Base-by-base conservation (phyloP, 2,113 vertebrate genomes). In the Antidorcas marsupialis region DNA sequence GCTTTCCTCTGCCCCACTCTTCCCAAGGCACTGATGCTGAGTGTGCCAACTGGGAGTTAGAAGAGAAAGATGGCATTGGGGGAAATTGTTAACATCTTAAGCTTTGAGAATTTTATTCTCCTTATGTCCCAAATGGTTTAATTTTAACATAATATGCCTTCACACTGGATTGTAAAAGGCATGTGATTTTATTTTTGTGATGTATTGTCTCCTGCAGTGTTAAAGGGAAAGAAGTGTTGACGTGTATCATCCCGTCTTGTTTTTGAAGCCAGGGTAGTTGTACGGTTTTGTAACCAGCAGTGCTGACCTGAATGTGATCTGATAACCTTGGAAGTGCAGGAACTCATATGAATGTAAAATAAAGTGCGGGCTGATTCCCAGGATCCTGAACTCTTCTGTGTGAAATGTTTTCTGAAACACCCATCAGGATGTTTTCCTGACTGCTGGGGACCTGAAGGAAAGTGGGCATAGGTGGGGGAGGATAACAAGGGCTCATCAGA, bases 341-440 rank as follows among this genome's bases (percentile, higher is more conserved):
- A 96, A 96, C 96, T 96, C 82, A 13, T 14, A 45, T 71, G 98
- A 98, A 98, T 98, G 98, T 98, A 96, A 95, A 98, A 98, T 98
- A 98, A 99, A 98, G 95, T 97, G 96, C 16, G 89, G 86, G 43
- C 95, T 95, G 95, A 81, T 97, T 92, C 97, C 95, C 7, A 21
- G 19, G 91, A 93, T 81, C 57, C 78, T 93, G 3, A 52, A 21
- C 62, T 98, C 88, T 85, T 89, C 39, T 17, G 5, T 94, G 85
- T 95, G 94, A 45, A 2, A 14, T 89, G 76, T 97, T 97, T 94
- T 55, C 21, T 64, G 87, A 74, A 87, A 47, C 53, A 14, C 9
- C 16, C 39, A 15, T 47, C 30, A 11, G 10, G 64, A 11, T 62
- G 57, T 87, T 78, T 62, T 88, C 74, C 53, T 94, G 74, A 47